phyloP scores from a whole-genome alignment of 2,888 invertebrate species.

The Platerodrilus igneus region DNA sequence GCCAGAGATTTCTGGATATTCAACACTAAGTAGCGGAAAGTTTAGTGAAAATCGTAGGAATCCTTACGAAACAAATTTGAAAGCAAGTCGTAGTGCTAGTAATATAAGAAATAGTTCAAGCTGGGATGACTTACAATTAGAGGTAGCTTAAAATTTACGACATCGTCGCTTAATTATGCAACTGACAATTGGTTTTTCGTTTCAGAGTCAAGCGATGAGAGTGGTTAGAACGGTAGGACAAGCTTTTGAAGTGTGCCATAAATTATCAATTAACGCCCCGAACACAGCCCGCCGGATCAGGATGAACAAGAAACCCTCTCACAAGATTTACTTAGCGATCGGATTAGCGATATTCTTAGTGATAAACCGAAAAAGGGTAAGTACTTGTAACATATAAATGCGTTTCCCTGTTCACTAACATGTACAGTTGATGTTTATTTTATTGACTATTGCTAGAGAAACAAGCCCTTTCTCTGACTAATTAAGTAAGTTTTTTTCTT shows the following conservation, averaged over 20 bases:
- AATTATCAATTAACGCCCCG: conserved; percentile 63
- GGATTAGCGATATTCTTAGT: conserved; percentile 48
- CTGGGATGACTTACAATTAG: conserved; percentile 56
- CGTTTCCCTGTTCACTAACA: no score
- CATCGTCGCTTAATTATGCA: no score
- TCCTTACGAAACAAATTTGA: conserved; percentile 36
- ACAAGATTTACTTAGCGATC: conserved; percentile 49
- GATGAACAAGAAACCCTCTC: conserved; percentile 50
- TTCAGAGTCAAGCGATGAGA: conserved; percentile 95
- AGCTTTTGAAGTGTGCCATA: conserved; percentile 99
- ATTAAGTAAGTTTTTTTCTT: no score
- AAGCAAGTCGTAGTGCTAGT: conserved; percentile 36
- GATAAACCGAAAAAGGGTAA: conserved; percentile 60
- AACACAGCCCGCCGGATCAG: conserved; percentile 49
- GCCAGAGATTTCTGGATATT: conserved; percentile 59
- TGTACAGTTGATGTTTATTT: no score
- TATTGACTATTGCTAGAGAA: no score
- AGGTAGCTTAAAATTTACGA: no score
- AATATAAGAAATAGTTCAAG: conserved; percentile 45
- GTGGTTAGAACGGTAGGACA: conserved; percentile 98
- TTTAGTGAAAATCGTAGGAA: conserved; percentile 20
- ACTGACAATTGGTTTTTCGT: conserved; percentile 27
- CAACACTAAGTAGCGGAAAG: conserved; percentile 20
- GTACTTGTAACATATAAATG: no score
- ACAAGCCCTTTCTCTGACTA: no score